Conservation (phyloP, 2,797 vertebrate genomes). For the Chaetophractus vellerosus region DNA sequence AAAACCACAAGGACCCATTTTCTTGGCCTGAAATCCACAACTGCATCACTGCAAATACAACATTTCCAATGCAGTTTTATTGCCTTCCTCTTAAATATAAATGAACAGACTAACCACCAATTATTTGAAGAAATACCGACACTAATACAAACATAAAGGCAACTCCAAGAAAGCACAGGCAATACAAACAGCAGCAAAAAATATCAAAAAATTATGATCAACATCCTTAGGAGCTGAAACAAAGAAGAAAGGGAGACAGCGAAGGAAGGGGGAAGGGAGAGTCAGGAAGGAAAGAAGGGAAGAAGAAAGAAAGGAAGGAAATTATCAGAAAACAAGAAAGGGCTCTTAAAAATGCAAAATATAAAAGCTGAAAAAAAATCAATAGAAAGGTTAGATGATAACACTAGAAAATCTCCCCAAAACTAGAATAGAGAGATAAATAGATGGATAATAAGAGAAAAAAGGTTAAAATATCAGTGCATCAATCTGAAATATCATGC, state of each 20-base stretch:
- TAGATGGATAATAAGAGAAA: background rate
- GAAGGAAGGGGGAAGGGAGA: background rate
- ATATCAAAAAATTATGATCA: background rate
- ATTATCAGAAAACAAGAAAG: background rate
- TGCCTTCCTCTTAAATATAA: background rate
- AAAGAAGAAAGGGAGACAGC: background rate
- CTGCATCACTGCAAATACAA: background rate
- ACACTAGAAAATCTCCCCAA: background rate
- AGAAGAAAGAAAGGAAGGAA: background rate
- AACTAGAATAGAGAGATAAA: background rate
- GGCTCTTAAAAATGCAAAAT: slow-evolving; percentile 8
- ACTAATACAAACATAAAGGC: background rate
- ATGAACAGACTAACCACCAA: background rate
- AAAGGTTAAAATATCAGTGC: background rate
- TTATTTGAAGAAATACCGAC: background rate
- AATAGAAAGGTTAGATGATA: background rate
- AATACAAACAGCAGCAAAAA: background rate
- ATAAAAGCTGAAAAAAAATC: background rate
- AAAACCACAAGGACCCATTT: too few species aligned
- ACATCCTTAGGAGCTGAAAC: background rate
- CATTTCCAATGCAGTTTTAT: background rate
- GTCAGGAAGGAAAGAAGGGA: background rate
- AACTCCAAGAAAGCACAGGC: background rate
- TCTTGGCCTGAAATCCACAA: background rate
- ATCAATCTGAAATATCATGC: background rate